Percentiles rank a stretch among this genome's conserved stretches.
Evolutionary conservation across 2,113 vertebrate genomes (phyloP).

Genomic region (Albula goreensis): DNA sequence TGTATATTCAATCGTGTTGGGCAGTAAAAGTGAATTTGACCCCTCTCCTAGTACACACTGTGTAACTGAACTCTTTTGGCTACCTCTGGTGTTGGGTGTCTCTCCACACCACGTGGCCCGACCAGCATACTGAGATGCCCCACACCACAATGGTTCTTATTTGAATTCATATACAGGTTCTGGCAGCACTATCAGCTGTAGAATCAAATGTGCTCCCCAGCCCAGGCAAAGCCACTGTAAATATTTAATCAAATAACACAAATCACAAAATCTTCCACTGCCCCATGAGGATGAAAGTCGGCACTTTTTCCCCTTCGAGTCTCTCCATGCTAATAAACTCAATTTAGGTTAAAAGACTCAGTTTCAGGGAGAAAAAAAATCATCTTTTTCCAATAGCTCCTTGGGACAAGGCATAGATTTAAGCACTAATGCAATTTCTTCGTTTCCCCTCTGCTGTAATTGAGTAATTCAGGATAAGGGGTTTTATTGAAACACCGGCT

Average conservation of each 20-base stretch:
- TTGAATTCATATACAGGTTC: background rate
- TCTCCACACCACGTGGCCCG: background rate
- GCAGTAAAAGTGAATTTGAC: background rate
- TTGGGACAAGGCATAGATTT: slow-evolving; percentile 12
- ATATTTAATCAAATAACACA: slow-evolving; percentile 8
- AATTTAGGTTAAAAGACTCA: slow-evolving; percentile 20
- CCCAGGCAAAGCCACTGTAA: background rate
- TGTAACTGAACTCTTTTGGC: background rate
- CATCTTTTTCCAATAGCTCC: background rate
- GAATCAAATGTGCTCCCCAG: background rate
- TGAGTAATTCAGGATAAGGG: slow-evolving; percentile 18
- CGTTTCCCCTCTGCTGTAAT: background rate
- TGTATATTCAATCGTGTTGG: background rate
- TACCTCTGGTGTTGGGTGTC: background rate
- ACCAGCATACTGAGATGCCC: background rate
- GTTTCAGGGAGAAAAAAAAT: background rate
- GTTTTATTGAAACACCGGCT: background rate
- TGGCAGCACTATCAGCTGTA: background rate
- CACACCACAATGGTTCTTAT: background rate
- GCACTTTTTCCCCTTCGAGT: background rate
- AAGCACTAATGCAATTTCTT: slow-evolving; percentile 19
- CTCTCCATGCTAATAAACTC: background rate
- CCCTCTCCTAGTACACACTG: background rate
- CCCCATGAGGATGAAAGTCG: background rate
- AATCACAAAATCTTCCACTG: background rate